Conservation (phyloP, 2,888 invertebrate genomes). For the Bombylius major region DNA sequence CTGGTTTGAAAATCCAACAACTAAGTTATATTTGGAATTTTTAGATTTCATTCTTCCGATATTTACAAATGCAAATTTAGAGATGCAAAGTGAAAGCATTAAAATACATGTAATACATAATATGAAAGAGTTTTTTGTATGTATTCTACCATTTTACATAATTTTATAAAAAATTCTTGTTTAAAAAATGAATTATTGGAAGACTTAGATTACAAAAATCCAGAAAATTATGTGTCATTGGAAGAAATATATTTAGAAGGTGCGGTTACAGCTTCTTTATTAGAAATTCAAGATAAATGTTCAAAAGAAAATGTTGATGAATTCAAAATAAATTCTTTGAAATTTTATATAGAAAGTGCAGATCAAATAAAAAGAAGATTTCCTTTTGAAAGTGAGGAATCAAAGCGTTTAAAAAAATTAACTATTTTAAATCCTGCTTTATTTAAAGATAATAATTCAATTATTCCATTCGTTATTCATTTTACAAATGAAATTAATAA, state of each 20-base stretch:
- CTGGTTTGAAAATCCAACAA: background rate
- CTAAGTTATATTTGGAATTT: background rate
- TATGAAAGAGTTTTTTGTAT: background rate
- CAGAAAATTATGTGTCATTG: background rate
- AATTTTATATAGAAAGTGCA: background rate
- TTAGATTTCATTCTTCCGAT: background rate
- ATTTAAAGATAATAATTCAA: too few relatives aligned
- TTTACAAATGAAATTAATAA: background rate
- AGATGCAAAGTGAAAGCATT: background rate
- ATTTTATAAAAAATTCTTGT: too few relatives aligned
- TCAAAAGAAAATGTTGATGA: background rate
- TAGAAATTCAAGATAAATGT: background rate
- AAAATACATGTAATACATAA: background rate
- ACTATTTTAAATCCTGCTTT: too few relatives aligned
- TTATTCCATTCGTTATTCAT: background rate
- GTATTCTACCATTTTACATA: background rate
- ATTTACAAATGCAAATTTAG: background rate
- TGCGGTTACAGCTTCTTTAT: background rate
- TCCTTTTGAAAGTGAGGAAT: background rate
- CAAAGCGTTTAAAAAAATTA: background rate
- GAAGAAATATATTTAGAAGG: background rate
- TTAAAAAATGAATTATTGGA: too few relatives aligned
- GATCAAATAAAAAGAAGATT: background rate
- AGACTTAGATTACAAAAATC: too few relatives aligned
- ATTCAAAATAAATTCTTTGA: too few relatives aligned